phyloP scores from a whole-genome alignment of 2,113 vertebrate genomes.

The Apeltes quadracus region DNA sequence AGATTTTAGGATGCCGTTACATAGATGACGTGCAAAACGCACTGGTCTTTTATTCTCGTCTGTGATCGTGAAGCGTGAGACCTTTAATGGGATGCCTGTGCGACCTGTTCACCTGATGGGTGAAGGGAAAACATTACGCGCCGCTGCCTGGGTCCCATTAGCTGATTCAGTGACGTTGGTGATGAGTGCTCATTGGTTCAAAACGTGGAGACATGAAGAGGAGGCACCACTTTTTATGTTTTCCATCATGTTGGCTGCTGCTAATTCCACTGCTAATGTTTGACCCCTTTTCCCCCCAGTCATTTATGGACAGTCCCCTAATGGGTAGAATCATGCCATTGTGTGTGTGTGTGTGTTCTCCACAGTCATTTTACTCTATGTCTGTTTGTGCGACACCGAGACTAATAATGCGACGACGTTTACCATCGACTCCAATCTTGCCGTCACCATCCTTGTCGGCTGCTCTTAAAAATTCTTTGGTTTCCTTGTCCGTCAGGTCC shows the following conservation, averaged over 20 bases:
- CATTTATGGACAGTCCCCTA: background rate
- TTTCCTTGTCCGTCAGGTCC: slow-evolving; percentile 91
- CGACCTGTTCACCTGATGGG: background rate
- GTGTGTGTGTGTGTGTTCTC: background rate
- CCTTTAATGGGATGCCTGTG: background rate
- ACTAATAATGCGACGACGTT: slow-evolving; percentile 39
- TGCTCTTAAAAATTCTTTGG: slow-evolving; percentile 87
- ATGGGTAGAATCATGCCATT: background rate
- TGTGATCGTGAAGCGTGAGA: background rate
- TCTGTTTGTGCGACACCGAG: slow-evolving; percentile 1
- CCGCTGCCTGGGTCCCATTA: background rate
- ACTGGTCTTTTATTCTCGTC: background rate
- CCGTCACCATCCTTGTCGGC: slow-evolving; percentile 98
- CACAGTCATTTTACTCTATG: background rate
- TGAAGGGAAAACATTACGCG: background rate
- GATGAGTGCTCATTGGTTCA: background rate
- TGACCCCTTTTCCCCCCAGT: background rate
- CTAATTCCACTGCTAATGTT: background rate
- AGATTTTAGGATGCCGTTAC: background rate
- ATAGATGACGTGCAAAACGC: too few relatives aligned
- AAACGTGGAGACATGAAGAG: background rate
- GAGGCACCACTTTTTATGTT: background rate
- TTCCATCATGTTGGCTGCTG: background rate
- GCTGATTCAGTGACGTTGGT: background rate
- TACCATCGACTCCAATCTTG: slow-evolving; percentile 95